These are phyloP conservation scores for Pterocles gutturalis DNA, from an alignment of 2,113 vertebrate species.

Conservation along the genomic window DNA sequence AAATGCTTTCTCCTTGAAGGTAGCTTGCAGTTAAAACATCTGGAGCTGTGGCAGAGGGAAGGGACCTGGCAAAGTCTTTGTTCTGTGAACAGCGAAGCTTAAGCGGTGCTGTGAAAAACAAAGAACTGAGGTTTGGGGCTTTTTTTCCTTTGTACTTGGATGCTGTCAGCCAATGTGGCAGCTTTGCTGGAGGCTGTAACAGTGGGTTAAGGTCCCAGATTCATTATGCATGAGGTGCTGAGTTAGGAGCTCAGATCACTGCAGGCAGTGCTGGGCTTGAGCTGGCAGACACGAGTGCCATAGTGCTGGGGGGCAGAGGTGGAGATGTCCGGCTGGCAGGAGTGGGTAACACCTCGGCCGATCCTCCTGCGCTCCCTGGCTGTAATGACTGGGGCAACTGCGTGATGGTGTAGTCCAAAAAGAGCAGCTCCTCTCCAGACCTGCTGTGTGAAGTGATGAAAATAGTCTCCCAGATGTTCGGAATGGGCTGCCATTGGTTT, in stretches of 20 bases:
- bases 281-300: neutral
- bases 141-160: conserved; percentile 10
- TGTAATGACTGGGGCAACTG: neutral
- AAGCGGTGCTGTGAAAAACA: neutral
- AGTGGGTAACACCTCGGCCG: neutral
- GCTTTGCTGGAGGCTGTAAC: conserved; percentile 36
- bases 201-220: conserved; percentile 6
- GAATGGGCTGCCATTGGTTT: neutral
- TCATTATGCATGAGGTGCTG: conserved; percentile 42
- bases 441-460: neutral
- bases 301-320: neutral
- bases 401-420: neutral
- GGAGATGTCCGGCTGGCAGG: neutral
- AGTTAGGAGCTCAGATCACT: conserved; percentile 28
- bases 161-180: neutral
- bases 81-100: neutral
- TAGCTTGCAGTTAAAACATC: neutral
- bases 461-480: neutral
- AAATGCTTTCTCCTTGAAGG: neutral
- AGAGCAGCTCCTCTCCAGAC: neutral
- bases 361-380: neutral
- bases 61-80: neutral
- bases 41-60: neutral
- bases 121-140: neutral
- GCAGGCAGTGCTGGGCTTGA: neutral